A percentile compares a stretch with the other conserved stretches of the same genome.
These are phyloP conservation scores for Machimus atricapillus DNA, from an alignment of 2,888 invertebrate genomes.

Conservation along the genomic window DNA sequence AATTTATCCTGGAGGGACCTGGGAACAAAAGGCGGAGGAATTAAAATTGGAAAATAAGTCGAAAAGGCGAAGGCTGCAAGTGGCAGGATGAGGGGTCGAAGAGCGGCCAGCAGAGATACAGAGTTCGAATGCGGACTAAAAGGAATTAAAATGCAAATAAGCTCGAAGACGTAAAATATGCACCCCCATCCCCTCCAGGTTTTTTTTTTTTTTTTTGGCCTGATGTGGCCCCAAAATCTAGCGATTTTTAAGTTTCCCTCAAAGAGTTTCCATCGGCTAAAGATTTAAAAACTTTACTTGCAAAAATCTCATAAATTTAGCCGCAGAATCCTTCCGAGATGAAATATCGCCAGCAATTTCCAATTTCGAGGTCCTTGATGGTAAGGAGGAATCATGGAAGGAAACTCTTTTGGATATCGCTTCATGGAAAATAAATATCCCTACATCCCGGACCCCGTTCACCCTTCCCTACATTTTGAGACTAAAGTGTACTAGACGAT, in stretches of 20 bases:
- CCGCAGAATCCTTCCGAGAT: slow-evolving; percentile 30
- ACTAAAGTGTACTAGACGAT: background rate
- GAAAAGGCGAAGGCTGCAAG: background rate
- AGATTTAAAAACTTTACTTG: slow-evolving; percentile 27
- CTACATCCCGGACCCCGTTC: background rate
- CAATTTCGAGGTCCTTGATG: slow-evolving; percentile 16
- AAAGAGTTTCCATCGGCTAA: background rate
- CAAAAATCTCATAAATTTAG: slow-evolving; percentile 34
- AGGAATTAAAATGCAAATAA: slow-evolving; percentile 38
- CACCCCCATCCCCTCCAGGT: background rate
- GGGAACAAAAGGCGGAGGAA: background rate
- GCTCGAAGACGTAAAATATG: slow-evolving; percentile 18
- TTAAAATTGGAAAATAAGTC: slow-evolving; percentile 12
- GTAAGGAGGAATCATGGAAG: background rate
- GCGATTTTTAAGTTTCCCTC: background rate
- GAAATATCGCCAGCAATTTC: slow-evolving; percentile 37
- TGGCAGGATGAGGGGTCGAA: background rate
- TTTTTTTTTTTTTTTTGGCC: background rate
- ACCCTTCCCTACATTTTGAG: background rate
- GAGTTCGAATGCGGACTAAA: background rate
- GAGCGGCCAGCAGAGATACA: background rate
- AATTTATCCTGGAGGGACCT: background rate
- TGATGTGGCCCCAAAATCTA: background rate
- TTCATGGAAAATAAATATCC: slow-evolving; percentile 30
- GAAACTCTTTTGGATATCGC: slow-evolving; percentile 12